Conservation (phyloP, 1,140 invertebrate genomes). For the Babylonia areolata region DNA sequence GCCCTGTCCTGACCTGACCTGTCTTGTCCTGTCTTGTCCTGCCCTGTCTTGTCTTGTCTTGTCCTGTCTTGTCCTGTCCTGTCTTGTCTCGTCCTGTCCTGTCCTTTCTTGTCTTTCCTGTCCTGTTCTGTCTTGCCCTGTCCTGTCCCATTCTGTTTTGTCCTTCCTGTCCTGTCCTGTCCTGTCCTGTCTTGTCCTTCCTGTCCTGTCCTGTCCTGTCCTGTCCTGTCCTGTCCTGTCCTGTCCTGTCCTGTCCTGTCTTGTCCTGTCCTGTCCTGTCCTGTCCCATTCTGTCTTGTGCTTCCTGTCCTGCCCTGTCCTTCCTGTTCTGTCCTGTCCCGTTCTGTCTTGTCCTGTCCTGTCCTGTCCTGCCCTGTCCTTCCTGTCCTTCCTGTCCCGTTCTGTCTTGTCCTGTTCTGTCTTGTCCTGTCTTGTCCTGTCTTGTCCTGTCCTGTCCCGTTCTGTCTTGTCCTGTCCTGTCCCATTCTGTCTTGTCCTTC, state of each 20-base stretch:
- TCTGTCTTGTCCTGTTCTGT: neutral
- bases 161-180: too few relatives aligned
- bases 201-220: too few relatives aligned
- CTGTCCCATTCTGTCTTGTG: constrained; percentile 5
- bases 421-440: neutral
- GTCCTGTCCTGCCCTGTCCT: constrained; percentile 8
- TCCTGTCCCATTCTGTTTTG: too few relatives aligned
- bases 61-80: too few relatives aligned
- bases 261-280: too few relatives aligned
- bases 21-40: neutral
- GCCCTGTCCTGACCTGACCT: neutral
- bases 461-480: neutral
- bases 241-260: too few relatives aligned
- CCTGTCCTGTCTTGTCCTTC: constrained; percentile 5
- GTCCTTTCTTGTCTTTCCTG: too few relatives aligned
- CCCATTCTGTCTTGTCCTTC: neutral
- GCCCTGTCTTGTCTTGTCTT: too few relatives aligned
- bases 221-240: neutral
- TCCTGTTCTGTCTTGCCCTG: too few relatives aligned
- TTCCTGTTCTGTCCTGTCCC: neutral
- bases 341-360: too few relatives aligned
- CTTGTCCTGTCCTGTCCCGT: constrained; percentile 5
- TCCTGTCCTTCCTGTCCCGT: neutral
- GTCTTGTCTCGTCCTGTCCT: too few relatives aligned
- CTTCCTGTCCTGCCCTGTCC: too few relatives aligned